Evolutionary conservation across 2,888 invertebrate genomes (phyloP), one percentile per base, ranked within the genome.

Genomic region (Anoplius nigerrimus): DNA sequence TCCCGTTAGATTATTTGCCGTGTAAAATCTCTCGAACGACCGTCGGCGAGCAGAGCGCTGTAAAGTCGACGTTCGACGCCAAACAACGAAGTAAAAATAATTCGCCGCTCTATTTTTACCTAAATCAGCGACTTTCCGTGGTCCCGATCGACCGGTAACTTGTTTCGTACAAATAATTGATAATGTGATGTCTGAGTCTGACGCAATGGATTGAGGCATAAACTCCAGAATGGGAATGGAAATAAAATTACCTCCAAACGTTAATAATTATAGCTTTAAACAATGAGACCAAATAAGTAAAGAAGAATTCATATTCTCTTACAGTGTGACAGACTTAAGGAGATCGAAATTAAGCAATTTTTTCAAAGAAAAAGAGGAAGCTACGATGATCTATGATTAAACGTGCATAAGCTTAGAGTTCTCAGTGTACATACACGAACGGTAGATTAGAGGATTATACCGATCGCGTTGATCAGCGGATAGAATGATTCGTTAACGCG

Each of bases 221-320:
- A 71, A 66, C 51, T 62, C 67, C 58, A 66, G 22, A 46, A 64
- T 2, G 16, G 57, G 64, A 53, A 18, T 21, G 61, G 20, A 45
- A 24, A 52, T 52, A 67, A 56, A 62, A 78, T 79, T 74, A 77
- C 67, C 66, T 71, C 73, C 65, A 57, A 59, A 60, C 59, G 53
- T 69, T 64, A 62, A 72, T 72, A 76, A 74, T 72, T 62, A 72
- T 80, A 83, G 82, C 81, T 80, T 82, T 84, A 84, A 82, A 78
- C 63, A 34, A 80, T 71, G 79, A 83, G 83, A 83, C 82, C 84
- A 83, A 83, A 64, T 78, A 78, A 68, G 62, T 76, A 71, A 66
- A 66, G 71, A 68, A 66, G 56, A 72, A 67, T 71, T 69, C 66
- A 69, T 80, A 83, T 76, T 80, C 76, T 78, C 73, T 78, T 76